A percentile compares a stretch with the other conserved stretches of the same genome.
phyloP scores from a whole-genome alignment of 2,888 invertebrate species.

The Gastrophysa polygoni region DNA sequence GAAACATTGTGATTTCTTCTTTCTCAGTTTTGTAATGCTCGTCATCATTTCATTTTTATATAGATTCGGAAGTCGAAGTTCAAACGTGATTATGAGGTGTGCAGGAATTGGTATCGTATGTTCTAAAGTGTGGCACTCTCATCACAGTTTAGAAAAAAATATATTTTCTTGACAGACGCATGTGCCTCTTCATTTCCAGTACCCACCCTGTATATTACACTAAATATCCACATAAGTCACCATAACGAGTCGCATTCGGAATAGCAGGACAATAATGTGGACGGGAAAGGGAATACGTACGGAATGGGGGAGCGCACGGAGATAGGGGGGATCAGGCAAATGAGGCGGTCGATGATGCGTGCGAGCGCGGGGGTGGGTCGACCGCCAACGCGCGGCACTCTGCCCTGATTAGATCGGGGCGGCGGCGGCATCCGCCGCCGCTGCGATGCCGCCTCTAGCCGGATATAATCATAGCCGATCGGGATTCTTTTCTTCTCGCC shows the following conservation, averaged over 20 bases:
- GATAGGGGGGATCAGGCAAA: conserved; percentile 36
- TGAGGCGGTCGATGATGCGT: conserved; percentile 49
- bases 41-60: no score
- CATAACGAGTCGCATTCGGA: background rate
- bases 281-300: background rate
- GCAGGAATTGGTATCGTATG: no score
- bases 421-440: conserved; percentile 27
- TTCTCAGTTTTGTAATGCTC: no score
- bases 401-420: conserved; percentile 46
- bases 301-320: background rate
- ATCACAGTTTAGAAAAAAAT: no score
- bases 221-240: background rate
- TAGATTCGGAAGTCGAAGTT: no score
- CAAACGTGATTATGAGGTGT: no score
- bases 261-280: background rate
- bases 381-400: conserved; percentile 36
- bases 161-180: no score
- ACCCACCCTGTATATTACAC: background rate
- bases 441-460: background rate
- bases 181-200: no score
- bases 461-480: background rate
- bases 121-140: no score
- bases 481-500: no score
- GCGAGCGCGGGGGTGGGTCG: conserved; percentile 39
- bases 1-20: no score